phyloP scores from a whole-genome alignment of 2,888 invertebrate species.

The Chelonus formosanus region DNA sequence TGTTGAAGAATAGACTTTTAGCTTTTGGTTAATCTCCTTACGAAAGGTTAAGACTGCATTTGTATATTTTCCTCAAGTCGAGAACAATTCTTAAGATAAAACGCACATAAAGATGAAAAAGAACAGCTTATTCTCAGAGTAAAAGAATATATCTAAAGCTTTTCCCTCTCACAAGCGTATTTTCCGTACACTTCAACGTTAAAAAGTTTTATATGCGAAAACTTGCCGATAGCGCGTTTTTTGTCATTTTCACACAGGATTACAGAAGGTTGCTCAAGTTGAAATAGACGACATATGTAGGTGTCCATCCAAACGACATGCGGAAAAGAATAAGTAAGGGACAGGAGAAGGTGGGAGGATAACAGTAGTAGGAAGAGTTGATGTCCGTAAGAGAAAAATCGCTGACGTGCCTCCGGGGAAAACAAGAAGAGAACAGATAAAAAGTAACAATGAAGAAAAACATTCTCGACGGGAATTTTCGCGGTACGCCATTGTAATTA shows the following conservation, averaged over 20 bases:
- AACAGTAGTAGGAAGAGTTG: neutral
- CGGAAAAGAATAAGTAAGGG: neutral
- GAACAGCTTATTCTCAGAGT: no score
- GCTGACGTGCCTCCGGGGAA: constrained; percentile 19
- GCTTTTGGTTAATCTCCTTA: neutral
- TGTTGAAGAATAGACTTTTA: no score
- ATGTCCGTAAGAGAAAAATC: constrained; percentile 17
- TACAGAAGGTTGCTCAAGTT: neutral
- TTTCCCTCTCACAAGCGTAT: neutral
- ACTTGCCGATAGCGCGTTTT: constrained; percentile 26
- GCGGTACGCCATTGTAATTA: constrained; percentile 24
- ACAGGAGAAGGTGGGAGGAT: neutral
- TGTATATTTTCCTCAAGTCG: no score
- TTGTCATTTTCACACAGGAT: neutral
- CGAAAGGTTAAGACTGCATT: no score
- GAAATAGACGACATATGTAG: constrained; percentile 19
- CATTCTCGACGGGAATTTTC: constrained; percentile 13
- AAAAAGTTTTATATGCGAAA: constrained; percentile 17
- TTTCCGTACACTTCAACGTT: no score
- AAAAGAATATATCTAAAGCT: neutral
- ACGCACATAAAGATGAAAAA: no score
- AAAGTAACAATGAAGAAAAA: constrained; percentile 16
- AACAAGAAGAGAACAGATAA: neutral
- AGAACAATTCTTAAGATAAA: no score
- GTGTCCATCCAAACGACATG: constrained; percentile 19